Evolutionary conservation across 2,113 vertebrate genomes (phyloP), one percentile per base, ranked within the genome.

Genomic region (Micronycteris hirsuta): DNA sequence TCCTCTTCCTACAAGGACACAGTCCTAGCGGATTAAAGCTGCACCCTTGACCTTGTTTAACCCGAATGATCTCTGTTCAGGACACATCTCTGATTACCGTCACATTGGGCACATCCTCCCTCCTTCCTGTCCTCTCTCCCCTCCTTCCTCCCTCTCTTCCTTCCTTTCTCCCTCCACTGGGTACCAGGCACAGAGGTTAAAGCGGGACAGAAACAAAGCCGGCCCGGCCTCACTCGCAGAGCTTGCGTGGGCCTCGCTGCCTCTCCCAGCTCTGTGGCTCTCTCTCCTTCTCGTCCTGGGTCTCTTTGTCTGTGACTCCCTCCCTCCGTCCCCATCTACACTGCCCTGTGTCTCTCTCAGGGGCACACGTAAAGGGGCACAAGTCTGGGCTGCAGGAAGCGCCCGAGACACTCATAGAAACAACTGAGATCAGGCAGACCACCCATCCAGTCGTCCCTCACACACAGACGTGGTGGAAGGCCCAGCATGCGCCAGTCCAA

Each of bases 141-240:
- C n/a, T 16, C 63, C 38, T 43, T 36, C 6, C 33, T 16, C 8
- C 45, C 73, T 33, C 4, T 13, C 41, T 4, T 43, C 70, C 5
- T 67, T 8, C 12, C 15, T 15, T 14, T 31, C n/a, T 33, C 63
- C 31, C 31, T 3, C 73, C 0, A 1, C 73, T 52, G 2, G 1
- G 5, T 20, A n/a, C 28, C 45, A 33, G 58, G 45, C 58, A 4
- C 7, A 4, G 36, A 33, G 54, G 20, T n/a, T 4, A 49, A 26
- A 81, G 38, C 31, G 56, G 74, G 54, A 19, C 43, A 5, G 0
- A 26, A 31, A 3, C 3, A 41, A 19, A 76, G 26, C 36, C 1
- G 4, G 12, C 17, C 24, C 19, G 7, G 54, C 36, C 54, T 63
- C 24, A 1, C 5, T n/a, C 24, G 1, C 1, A 1, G 26, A 24